Percentiles rank a stretch among this genome's conserved stretches.
Conservation (phyloP, 2,797 vertebrate species). For the Hemitrygon akajei region DNA sequence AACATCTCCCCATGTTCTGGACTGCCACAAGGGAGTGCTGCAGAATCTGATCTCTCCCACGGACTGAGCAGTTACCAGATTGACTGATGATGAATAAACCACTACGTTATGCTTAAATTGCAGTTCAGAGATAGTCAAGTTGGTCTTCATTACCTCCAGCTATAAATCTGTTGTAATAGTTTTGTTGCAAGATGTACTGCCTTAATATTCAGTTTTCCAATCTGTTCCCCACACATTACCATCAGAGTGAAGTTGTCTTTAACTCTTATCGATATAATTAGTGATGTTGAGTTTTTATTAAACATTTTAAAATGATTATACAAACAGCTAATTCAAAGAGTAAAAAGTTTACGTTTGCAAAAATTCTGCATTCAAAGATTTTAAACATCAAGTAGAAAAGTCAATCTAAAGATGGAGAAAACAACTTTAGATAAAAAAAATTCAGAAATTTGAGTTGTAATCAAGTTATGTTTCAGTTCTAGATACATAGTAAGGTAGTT, state of each 20-base stretch:
- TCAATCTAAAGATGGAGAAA: background rate
- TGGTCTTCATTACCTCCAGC: background rate
- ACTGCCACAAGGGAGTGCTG: too few species aligned
- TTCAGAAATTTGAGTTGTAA: background rate
- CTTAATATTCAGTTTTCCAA: background rate
- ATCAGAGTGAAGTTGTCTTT: slow-evolving; percentile 36
- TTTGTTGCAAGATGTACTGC: background rate
- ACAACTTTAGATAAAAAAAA: background rate
- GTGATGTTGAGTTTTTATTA: background rate
- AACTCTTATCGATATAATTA: slow-evolving; percentile 7
- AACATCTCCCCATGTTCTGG: too few species aligned
- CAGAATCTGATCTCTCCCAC: too few species aligned
- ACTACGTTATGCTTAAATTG: too few species aligned
- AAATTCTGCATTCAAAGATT: slow-evolving; percentile 8
- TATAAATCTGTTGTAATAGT: too few species aligned
- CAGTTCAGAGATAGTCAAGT: background rate
- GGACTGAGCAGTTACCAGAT: too few species aligned
- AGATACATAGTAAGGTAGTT: background rate
- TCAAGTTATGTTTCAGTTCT: background rate
- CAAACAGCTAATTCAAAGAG: slow-evolving; percentile 20
- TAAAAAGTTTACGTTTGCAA: slow-evolving; percentile 33
- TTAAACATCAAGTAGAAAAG: background rate
- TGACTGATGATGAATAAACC: too few species aligned
- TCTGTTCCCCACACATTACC: background rate
- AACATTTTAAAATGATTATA: slow-evolving; percentile 19